Percentiles rank a stretch among this genome's conserved stretches.
Conservation (phyloP, 2,888 invertebrate genomes). For the Pristionchus fissidentatus region DNA sequence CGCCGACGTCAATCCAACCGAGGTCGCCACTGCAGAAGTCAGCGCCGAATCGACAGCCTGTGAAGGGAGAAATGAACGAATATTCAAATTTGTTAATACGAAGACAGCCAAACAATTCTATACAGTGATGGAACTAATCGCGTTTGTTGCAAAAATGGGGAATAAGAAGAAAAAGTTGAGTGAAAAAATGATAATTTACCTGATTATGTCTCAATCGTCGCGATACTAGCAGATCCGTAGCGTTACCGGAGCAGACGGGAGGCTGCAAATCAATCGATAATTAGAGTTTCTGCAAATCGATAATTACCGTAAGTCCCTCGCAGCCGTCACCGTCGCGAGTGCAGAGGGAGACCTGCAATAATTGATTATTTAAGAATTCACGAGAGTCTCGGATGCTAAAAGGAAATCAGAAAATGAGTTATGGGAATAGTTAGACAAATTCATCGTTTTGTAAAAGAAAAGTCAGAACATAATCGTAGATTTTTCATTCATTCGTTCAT, state of each 20-base stretch:
- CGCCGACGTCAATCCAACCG: slow-evolving; percentile 32
- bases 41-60: slow-evolving; percentile 44
- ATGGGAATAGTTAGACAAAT: not conserved
- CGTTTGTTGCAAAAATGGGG: too few species aligned
- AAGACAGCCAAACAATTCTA: too few species aligned
- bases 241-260: slow-evolving; percentile 56
- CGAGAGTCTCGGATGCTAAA: too few species aligned
- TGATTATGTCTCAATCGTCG: slow-evolving; percentile 47
- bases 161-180: not conserved
- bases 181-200: not conserved
- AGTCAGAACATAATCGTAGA: not conserved
- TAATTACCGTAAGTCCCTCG: slow-evolving; percentile 69
- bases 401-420: too few species aligned
- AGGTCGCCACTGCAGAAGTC: slow-evolving; percentile 42
- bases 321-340: slow-evolving; percentile 72
- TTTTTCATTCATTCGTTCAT: not conserved
- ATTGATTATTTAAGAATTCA: not conserved
- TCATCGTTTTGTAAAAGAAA: not conserved
- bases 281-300: not conserved
- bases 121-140: too few species aligned
- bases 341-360: slow-evolving; percentile 64
- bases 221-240: slow-evolving; percentile 56
- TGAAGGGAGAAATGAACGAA: not conserved
- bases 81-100: too few species aligned
- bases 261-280: slow-evolving; percentile 54